Conservation (phyloP, 2,797 vertebrate species). For the Holocentrus rufus region DNA sequence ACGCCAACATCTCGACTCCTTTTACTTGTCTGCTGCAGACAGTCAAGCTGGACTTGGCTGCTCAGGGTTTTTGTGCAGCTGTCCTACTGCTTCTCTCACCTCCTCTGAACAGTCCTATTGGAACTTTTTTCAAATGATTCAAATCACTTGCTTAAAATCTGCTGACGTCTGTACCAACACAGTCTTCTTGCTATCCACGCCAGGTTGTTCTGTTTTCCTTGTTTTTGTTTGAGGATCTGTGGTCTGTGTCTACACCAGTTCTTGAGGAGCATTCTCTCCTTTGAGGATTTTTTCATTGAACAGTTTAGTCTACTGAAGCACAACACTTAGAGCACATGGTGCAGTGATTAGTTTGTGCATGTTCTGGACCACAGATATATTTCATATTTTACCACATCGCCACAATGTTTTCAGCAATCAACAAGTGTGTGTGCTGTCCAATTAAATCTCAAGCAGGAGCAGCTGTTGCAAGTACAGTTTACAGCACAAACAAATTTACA, state of each 20-base stretch:
- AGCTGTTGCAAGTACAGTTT: slow-evolving; percentile 34
- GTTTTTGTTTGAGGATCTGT: too few relatives aligned
- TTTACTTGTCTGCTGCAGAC: too few relatives aligned
- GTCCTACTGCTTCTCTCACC: too few relatives aligned
- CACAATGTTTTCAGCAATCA: slow-evolving; percentile 32
- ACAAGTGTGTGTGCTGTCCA: slow-evolving; percentile 33
- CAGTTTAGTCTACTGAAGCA: slow-evolving; percentile 17
- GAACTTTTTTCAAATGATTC: too few relatives aligned
- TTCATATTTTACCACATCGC: slow-evolving; percentile 47
- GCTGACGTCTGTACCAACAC: too few relatives aligned
- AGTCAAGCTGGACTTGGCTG: too few relatives aligned
- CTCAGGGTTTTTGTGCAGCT: too few relatives aligned
- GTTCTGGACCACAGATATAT: slow-evolving; percentile 31
- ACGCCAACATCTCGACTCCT: too few relatives aligned
- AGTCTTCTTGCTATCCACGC: background rate
- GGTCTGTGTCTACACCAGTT: background rate
- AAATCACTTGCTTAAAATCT: too few relatives aligned
- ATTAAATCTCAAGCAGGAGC: slow-evolving; percentile 31
- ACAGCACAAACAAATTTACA: slow-evolving; percentile 41
- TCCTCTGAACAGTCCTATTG: too few relatives aligned
- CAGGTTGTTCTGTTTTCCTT: too few relatives aligned
- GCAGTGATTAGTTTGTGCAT: slow-evolving; percentile 40
- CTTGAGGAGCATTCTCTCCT: background rate
- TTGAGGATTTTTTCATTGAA: slow-evolving; percentile 3
- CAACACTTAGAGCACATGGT: slow-evolving; percentile 41